Evolutionary conservation across 2,888 invertebrate species (phyloP), one percentile per base, ranked within the genome.

Genomic region (Nasonia oneida): DNA sequence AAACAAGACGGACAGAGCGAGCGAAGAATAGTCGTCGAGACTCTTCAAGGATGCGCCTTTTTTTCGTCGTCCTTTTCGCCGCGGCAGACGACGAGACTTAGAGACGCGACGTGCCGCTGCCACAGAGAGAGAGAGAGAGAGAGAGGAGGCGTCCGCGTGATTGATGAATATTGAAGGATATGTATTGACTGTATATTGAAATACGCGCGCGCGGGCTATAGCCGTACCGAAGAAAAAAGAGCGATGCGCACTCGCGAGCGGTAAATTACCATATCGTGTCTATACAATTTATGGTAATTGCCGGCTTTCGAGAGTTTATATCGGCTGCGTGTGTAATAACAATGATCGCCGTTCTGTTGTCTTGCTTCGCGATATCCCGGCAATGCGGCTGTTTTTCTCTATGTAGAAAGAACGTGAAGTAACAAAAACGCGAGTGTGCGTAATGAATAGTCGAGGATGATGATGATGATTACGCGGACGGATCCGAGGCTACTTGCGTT

Each of bases 111-210:
- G 64, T 23, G 23, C 23, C 23, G 23, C 23, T 23, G 0, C 23
- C 23, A 23, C 23, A 29, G 18, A 8, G 67, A 81, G 37, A n/a
- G 74, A 29, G n/a, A 18, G 29, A 23, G 57, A 57, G 39, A 57
- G 76, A 0, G 84, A 53, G 74, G 39, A 23, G 8, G 57, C n/a
- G 57, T 6, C 6, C n/a, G 64, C 47, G 76, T 81, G 84, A 84
- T 84, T 81, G 84, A 84, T 84, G 84, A 84, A 81, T 84, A 84
- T 84, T 76, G 84, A 81, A 84, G 81, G 84, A 23, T 23, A 76
- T 84, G 67, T 80, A 81, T 84, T 80, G 81, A 76, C 84, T 70
- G 37, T 37, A 5, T 37, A 84, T 84, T 81, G 76, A 81, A 84
- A 84, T 47, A 64, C 23, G 23, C 57, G 15, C 47, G 29, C 29